phyloP scores from a whole-genome alignment of 2,113 vertebrate species.

The Melospiza melodia region DNA sequence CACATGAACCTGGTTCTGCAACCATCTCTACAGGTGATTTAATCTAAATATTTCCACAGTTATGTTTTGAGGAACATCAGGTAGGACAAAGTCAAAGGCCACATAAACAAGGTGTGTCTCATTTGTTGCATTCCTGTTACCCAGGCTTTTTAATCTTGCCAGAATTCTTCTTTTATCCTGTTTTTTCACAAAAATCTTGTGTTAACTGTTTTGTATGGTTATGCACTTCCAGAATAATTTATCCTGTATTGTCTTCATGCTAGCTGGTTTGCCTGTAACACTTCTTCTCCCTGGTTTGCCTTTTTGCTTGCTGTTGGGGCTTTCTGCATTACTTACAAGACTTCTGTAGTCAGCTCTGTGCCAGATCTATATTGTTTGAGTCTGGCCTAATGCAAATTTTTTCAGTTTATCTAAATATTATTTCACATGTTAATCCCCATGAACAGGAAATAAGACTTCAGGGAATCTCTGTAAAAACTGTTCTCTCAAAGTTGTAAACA shows the following conservation, averaged over 20 bases:
- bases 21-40: background rate
- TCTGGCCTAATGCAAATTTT: background rate
- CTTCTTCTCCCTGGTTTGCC: background rate
- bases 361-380: background rate
- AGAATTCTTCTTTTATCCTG: background rate
- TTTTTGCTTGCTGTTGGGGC: background rate
- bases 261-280: background rate
- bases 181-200: background rate
- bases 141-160: background rate
- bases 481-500: background rate
- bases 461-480: background rate
- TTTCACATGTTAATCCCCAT: background rate
- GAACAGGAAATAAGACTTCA: background rate
- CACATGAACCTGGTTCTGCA: background rate
- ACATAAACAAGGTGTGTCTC: background rate
- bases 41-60: background rate
- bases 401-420: background rate
- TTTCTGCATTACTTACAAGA: background rate
- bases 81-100: background rate
- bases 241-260: background rate
- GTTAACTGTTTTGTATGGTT: background rate
- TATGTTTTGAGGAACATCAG: background rate
- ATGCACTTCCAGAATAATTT: background rate
- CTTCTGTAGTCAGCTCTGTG: background rate
- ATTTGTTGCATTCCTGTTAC: background rate